A percentile compares a stretch with the other conserved stretches of the same genome.
These are phyloP conservation scores for Romanomermis culicivorax DNA, from an alignment of 2,888 invertebrate genomes.

Conservation along the genomic window DNA sequence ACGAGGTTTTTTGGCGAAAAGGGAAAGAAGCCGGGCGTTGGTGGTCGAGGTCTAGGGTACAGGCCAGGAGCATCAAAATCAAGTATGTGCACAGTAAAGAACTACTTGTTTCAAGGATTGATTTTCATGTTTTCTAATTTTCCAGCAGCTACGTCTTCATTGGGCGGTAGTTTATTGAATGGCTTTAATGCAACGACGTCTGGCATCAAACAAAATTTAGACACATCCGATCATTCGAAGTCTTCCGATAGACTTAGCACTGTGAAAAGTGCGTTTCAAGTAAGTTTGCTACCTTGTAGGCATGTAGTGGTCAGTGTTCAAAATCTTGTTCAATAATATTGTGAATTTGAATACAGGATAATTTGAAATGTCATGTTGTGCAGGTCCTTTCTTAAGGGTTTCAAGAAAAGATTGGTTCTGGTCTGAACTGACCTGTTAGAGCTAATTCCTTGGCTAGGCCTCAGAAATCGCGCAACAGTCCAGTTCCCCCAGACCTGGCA, in stretches of 20 bases:
- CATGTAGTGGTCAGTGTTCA: no score
- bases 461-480: no score
- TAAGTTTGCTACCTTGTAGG: background rate
- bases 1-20: background rate
- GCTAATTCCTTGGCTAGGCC: no score
- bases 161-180: background rate
- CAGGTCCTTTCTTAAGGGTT: no score
- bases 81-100: background rate
- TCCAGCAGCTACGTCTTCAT: background rate
- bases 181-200: slow-evolving; percentile 7
- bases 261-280: slow-evolving; percentile 8
- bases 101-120: background rate
- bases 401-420: no score
- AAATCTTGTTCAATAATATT: no score
- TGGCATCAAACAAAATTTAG: slow-evolving; percentile 4
- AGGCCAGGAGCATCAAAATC: no score
- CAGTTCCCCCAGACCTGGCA: no score
- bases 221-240: background rate
- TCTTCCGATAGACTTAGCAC: slow-evolving; percentile 5
- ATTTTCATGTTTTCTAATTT: no score
- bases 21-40: slow-evolving; percentile 2
- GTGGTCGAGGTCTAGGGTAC: slow-evolving; percentile 10
- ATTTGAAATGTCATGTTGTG: no score
- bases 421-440: no score
- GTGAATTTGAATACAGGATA: no score